A percentile compares a stretch with the other conserved stretches of the same genome.
These are phyloP conservation scores for Kradibia gibbosae DNA, from an alignment of 1,140 invertebrate genomes.

Conservation along the genomic window DNA sequence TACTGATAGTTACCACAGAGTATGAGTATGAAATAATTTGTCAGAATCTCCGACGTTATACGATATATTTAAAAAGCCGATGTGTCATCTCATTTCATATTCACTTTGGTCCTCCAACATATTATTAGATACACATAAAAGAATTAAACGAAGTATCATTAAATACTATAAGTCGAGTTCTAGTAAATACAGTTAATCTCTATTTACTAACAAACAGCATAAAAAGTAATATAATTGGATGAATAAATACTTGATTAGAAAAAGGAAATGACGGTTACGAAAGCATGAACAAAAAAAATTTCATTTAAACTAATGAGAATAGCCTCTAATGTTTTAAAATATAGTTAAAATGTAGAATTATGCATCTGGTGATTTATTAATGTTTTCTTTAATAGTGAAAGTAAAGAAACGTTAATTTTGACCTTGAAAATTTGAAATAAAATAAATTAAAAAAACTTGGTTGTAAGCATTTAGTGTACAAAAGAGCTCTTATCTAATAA, in stretches of 20 bases:
- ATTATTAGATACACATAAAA: not conserved
- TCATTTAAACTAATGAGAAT: too few relatives aligned
- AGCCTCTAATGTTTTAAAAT: too few relatives aligned
- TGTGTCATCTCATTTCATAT: not conserved
- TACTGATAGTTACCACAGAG: not conserved
- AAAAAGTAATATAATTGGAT: not conserved
- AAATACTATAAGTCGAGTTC: not conserved
- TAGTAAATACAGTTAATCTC: not conserved
- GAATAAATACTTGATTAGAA: not conserved
- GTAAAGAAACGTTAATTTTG: too few relatives aligned
- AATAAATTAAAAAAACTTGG: not conserved
- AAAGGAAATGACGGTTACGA: not conserved
- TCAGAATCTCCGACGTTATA: not conserved
- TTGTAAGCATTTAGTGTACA: not conserved
- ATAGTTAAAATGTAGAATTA: too few relatives aligned
- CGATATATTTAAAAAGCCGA: not conserved
- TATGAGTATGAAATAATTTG: not conserved
- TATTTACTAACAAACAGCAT: not conserved
- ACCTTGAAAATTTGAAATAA: too few relatives aligned
- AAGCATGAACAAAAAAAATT: not conserved
- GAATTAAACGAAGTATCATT: not conserved
- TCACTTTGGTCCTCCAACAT: not conserved
- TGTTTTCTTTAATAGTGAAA: too few relatives aligned
- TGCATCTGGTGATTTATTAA: too few relatives aligned
- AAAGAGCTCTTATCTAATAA: not conserved